Base-by-base conservation (phyloP, 2,113 vertebrate species). In the Arenaria interpres region DNA sequence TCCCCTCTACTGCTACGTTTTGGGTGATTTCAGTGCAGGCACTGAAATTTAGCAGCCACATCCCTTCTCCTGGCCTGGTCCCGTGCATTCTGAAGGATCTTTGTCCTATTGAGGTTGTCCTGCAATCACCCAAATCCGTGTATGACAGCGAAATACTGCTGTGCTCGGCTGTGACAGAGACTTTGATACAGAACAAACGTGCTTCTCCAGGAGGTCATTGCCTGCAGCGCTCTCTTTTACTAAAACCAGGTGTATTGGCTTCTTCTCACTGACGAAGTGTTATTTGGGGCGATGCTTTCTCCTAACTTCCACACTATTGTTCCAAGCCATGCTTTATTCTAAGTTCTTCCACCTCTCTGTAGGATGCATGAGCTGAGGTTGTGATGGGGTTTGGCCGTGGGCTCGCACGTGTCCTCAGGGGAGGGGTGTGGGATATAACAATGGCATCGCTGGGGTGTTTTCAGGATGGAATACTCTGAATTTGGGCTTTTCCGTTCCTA, bases 21-120 rank as follows among this genome's bases (percentile, higher is more conserved):
- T 97, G 98, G 98, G 50, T 98, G 97, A 37, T 97, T 97, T 98
- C 98, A 98, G 60, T 97, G 97, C 54, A 98, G 97, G 60, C 97
- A 98, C 11, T 88, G 98, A 54, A 98, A 97, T 54, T 87, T 97
- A 90, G 98, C 97, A 35, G 98, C 96, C 63, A 98, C 96, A 62
- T 98, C 98, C 46, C 92, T 96, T 43, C 97, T 97, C 33, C 97
- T 98, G 8, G 98, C 97, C 24, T 95, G 95, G 78, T 98, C 98
- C 83, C 97, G 95, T 48, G 97, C 98, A 10, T 98, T 96, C 88
- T 97, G 98, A 63, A 98, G 98, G 37, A 98, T 62, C 67, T 98
- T 98, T 73, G 98, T 98, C 84, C 97, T 98, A 54, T 97, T 98
- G 32, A 97, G 85, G 62, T 98, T 97, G 71, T 98, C 96, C 97